A percentile compares a stretch with the other conserved stretches of the same genome.
Evolutionary conservation across 2,888 invertebrate genomes (phyloP).

Genomic region (Cremastobaeus sp.): DNA sequence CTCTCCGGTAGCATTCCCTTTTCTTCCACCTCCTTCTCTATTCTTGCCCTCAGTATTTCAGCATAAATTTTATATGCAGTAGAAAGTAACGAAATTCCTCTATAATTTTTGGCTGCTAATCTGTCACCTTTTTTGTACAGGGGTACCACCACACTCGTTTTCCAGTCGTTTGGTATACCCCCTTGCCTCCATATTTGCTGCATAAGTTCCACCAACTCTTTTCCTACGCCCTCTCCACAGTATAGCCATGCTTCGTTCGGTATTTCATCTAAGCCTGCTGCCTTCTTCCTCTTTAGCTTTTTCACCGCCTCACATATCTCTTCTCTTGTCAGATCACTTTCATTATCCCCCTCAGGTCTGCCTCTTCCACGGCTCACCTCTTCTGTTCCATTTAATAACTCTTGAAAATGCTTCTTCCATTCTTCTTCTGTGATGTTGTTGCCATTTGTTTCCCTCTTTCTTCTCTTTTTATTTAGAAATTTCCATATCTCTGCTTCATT

Average conservation of each 20-base stretch:
- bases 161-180: background rate
- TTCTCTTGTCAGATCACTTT: no score
- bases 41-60: background rate
- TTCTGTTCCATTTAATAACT: no score
- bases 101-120: background rate
- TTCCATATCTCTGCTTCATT: constrained; percentile 10
- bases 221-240: background rate
- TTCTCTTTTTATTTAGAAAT: constrained; percentile 11
- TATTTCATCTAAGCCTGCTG: background rate
- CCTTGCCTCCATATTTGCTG: background rate
- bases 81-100: background rate
- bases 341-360: no score
- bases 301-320: background rate
- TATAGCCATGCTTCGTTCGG: background rate
- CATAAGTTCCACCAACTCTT: no score
- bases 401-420: background rate
- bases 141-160: background rate
- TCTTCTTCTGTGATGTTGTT: background rate
- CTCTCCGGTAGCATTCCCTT: background rate
- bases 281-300: background rate
- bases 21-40: background rate
- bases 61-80: background rate
- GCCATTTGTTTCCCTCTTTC: no score
- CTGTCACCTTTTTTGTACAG: background rate
- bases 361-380: background rate